These are phyloP conservation scores for Eidolon dupreanum DNA, from an alignment of 2,797 vertebrate genomes.

Conservation along the genomic window DNA sequence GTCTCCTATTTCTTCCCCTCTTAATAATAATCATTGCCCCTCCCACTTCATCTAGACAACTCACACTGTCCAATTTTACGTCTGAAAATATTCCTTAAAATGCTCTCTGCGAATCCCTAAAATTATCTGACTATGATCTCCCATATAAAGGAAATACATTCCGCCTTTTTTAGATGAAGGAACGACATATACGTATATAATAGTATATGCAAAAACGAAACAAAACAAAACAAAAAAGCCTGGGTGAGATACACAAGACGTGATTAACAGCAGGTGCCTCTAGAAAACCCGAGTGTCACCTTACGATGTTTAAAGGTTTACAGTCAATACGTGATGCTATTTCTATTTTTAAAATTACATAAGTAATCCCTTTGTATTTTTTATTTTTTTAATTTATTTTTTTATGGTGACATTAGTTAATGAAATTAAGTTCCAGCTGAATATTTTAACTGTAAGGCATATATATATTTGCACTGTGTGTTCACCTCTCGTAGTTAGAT, in stretches of 20 bases:
- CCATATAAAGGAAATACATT: neutral
- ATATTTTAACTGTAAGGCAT: no score
- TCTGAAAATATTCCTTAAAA: neutral
- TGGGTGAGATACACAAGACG: neutral
- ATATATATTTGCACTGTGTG: no score
- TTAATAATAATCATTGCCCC: neutral
- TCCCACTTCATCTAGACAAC: neutral
- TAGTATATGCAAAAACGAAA: neutral
- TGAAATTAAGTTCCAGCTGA: no score
- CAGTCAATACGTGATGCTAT: neutral
- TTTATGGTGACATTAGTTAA: no score
- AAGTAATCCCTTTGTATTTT: neutral
- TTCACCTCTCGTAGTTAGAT: no score
- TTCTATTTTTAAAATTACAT: neutral
- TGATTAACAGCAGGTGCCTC: neutral
- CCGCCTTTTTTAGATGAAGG: neutral
- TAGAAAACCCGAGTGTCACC: neutral
- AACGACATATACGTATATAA: neutral
- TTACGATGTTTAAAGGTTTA: neutral
- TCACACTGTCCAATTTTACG: neutral
- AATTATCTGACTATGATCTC: neutral
- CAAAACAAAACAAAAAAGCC: neutral
- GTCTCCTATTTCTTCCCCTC: neutral
- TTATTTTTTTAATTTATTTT: no score
- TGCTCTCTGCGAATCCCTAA: neutral